Base-by-base conservation (phyloP, 2,113 vertebrate genomes). In the Sceloporus tristichus region DNA sequence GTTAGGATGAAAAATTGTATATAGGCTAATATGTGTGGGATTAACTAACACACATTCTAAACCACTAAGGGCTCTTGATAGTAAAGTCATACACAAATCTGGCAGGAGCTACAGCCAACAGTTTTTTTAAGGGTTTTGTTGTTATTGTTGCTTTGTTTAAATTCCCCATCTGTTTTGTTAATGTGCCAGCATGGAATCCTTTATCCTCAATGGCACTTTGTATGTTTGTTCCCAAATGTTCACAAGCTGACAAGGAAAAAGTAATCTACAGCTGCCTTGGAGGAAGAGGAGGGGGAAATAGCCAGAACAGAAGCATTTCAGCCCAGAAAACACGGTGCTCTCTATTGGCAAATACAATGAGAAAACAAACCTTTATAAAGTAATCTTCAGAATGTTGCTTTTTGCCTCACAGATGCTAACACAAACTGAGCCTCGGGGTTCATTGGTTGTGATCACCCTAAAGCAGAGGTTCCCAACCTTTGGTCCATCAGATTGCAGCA, bases 251-350 rank as follows among this genome's bases (percentile, higher is more conserved):
- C 89, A 89, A 87, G 82, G 89, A 94, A 92, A 92, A 93, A 94
- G 70, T 76, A 85, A 93, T 85, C 66, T 78, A 89, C 1, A 4
- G 79, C 59, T 81, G 81, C 81, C 84, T 85, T 91, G 88, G 94
- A 68, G 53, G 34, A 21, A 25, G 3, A 53, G 2, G 40, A 5
- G 6, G 56, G 5, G 2, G 53, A 5, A 95, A 93, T 29, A 88
- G 74, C 77, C 84, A 88, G 68, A 89, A 90, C 73, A 89, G 66
- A 91, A 85, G 94, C 90, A 84, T n/a, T 38, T 82, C 93, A 73
- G 91, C 84, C 93, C 95, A 93, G 96, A 94, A 96, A 94, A 82
- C 92, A 93, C 82, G 88, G 89, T 96, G 96, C 93, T 80, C 96
- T 88, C 96, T 96, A 90, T 93, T 95, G 95, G 93, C 65, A 89